These are phyloP conservation scores for Mormyrops boulengeri DNA, from an alignment of 2,797 vertebrate species.

Conservation along the genomic window DNA sequence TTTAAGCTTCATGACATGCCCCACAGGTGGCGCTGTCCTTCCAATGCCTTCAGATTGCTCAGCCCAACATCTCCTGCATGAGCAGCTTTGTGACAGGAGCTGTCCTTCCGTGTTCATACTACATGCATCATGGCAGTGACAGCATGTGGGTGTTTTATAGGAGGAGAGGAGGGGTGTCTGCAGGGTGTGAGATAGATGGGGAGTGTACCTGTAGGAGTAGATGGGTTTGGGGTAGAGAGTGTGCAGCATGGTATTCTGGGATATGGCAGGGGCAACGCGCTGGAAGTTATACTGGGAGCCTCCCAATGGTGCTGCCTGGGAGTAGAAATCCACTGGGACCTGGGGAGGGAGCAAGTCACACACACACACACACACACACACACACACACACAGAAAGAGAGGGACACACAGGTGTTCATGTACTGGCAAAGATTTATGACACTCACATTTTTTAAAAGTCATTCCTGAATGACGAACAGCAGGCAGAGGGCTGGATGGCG, in stretches of 20 bases:
- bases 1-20: background rate
- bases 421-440: background rate
- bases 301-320: conserved; percentile 45
- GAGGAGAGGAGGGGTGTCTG: conserved; percentile 91
- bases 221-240: conserved; percentile 87
- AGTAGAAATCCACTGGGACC: conserved; percentile 63
- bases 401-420: background rate
- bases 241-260: conserved; percentile 59
- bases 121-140: background rate
- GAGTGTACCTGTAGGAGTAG: conserved; percentile 91
- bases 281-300: conserved; percentile 70
- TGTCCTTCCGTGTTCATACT: background rate
- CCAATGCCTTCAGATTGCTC: background rate
- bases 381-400: background rate
- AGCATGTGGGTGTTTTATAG: background rate
- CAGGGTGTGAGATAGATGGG: conserved; percentile 57
- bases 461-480: background rate
- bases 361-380: background rate
- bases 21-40: background rate
- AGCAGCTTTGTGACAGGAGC: background rate
- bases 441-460: background rate
- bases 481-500: background rate
- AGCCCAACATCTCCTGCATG: background rate
- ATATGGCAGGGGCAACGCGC: conserved; percentile 63
- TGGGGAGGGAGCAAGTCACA: conserved; percentile 40